Conservation (phyloP, 2,888 invertebrate species). For the Lampropteryx suffumata region DNA sequence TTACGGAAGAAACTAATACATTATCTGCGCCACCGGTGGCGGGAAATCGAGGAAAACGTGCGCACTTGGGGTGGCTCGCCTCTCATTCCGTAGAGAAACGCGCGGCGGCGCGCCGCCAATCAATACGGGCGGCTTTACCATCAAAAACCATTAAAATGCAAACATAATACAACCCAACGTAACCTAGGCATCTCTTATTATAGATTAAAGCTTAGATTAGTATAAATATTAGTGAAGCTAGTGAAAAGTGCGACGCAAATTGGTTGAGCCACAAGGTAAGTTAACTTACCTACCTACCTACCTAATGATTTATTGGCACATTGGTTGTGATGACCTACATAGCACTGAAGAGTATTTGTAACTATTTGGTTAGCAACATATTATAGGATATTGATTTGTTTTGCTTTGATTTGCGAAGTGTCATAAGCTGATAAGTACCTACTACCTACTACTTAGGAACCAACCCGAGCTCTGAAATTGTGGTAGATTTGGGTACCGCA, state of each 20-base stretch:
- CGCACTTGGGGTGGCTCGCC: constrained; percentile 59
- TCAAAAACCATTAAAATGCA: constrained; percentile 35
- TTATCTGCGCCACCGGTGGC: constrained; percentile 40
- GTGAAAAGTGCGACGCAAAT: constrained; percentile 58
- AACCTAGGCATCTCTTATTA: constrained; percentile 2
- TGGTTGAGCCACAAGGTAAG: constrained; percentile 63
- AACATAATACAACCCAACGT: constrained; percentile 22
- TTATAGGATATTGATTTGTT: constrained; percentile 13
- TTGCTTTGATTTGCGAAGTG: constrained; percentile 1
- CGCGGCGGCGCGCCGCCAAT: constrained; percentile 76
- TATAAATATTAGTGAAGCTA: constrained; percentile 13
- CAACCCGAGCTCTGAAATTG: no score
- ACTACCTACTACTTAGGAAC: no score
- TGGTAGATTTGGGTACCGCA: no score
- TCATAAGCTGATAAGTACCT: no score
- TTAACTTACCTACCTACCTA: constrained; percentile 39
- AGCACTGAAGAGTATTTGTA: constrained; percentile 32
- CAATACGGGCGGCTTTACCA: constrained; percentile 58
- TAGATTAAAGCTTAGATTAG: not conserved
- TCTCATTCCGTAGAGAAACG: constrained; percentile 66
- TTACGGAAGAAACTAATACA: constrained; percentile 27
- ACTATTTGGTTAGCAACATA: constrained; percentile 7
- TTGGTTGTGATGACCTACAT: constrained; percentile 71
- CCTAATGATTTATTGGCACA: constrained; percentile 71
- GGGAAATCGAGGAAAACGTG: constrained; percentile 78